phyloP scores from a whole-genome alignment of 2,888 invertebrate genomes.

The Agrotis exclamationis region DNA sequence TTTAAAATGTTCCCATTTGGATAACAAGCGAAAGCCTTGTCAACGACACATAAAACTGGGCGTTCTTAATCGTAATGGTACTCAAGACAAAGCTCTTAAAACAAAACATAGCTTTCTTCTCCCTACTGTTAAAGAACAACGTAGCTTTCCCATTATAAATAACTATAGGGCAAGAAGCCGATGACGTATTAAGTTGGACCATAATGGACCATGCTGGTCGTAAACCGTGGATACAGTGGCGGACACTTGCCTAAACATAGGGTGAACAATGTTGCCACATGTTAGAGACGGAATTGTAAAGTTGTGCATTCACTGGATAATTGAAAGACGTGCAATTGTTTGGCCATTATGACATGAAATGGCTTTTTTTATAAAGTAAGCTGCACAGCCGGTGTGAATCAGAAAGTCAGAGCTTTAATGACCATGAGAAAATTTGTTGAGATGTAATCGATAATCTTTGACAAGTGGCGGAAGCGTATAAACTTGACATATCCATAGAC shows the following conservation, averaged over 20 bases:
- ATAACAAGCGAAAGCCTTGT: constrained; percentile 29
- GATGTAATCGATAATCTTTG: constrained; percentile 29
- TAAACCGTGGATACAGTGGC: constrained; percentile 46
- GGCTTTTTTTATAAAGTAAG: neutral
- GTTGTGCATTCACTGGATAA: constrained; percentile 14
- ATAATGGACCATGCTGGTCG: constrained; percentile 46
- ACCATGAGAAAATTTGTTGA: constrained; percentile 23
- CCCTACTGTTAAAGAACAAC: constrained; percentile 44
- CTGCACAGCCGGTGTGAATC: neutral
- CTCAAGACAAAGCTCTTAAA: constrained; percentile 42
- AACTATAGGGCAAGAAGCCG: constrained; percentile 50
- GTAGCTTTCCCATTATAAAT: constrained; percentile 54
- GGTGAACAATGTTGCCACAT: constrained; percentile 35
- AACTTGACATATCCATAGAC: constrained; percentile 19
- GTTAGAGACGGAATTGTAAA: constrained; percentile 11
- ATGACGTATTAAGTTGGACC: constrained; percentile 52
- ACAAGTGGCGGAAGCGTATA: constrained; percentile 16
- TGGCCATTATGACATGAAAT: neutral
- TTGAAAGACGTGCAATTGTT: neutral
- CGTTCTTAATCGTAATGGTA: constrained; percentile 33
- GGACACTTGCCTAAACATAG: constrained; percentile 36
- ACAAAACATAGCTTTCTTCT: constrained; percentile 54
- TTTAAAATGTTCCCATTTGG: constrained; percentile 14
- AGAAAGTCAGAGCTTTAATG: neutral
- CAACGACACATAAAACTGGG: constrained; percentile 22